Base-by-base conservation (phyloP, 2,113 vertebrate genomes). In the Trachemys scripta region DNA sequence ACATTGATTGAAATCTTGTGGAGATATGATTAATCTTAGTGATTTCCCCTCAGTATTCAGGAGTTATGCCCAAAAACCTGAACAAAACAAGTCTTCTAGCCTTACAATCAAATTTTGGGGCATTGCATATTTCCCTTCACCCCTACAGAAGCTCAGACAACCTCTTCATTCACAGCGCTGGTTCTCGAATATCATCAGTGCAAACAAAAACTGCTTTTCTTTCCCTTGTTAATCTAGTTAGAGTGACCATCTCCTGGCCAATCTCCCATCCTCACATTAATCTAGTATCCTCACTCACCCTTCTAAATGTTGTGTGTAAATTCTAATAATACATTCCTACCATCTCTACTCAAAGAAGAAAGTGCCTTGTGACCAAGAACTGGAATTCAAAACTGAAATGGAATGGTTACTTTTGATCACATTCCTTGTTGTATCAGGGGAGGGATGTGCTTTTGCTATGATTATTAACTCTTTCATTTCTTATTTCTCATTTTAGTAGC, bases 401-500 rank as follows among this genome's bases (percentile, higher is more conserved):
- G 19, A 85, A 80, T 59, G 17, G 45, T 25, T 62, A 38, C 62
- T 97, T 95, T 87, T 69, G 17, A 19, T 9, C 24, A 80, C 8
- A 51, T 16, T 35, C 14, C 12, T 35, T 56, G 27, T 90, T 91
- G 85, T 25, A 91, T 1, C 3, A n/a, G 62, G 56, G 56, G 54
- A 84, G 29, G 31, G 56, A 84, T 84, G 29, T 59, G 27, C 42
- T 8, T 35, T 42, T 53, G 31, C 51, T 78, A 35, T 47, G 76
- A 86, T 86, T n/a, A 69, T n/a, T 76, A 86, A 86, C 45, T 45
- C 38, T 53, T 85, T 72, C 22, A 24, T 38, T 81, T 53, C 35
- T 38, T 54, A 85, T 53, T 81, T 94, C 85, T 53, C 84, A 72
- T 82, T 93, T 89, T 42, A 81, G 6, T 31, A 53, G 38, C 20